phyloP scores from a whole-genome alignment of 2,797 vertebrate genomes.

The Ispidina lecontei region DNA sequence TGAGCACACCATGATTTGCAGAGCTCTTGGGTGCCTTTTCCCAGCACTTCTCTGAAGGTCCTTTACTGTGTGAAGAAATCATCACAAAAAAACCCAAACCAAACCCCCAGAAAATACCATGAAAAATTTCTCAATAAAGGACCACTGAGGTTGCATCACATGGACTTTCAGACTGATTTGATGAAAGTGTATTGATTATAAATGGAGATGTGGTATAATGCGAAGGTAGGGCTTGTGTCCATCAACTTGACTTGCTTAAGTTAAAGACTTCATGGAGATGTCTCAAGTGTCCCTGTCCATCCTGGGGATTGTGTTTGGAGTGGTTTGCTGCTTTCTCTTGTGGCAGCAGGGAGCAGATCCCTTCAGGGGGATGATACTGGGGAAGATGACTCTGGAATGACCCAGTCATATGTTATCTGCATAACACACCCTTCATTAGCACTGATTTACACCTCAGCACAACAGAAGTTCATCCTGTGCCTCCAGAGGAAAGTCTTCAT shows the following conservation, averaged over 20 bases:
- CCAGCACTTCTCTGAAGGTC: slow-evolving; percentile 3
- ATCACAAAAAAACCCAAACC: neutral
- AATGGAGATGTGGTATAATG: neutral
- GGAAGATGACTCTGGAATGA: neutral
- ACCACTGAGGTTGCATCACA: rapidly evolving
- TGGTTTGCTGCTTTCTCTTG: neutral
- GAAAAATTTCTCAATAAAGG: slow-evolving; percentile 2
- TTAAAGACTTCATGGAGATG: neutral
- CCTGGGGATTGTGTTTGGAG: neutral
- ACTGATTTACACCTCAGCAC: neutral
- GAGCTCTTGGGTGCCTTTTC: neutral
- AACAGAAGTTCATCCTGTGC: rapidly evolving
- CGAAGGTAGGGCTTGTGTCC: neutral
- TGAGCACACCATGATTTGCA: neutral
- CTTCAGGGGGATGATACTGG: rapidly evolving
- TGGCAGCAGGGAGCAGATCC: neutral
- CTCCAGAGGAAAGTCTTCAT: neutral
- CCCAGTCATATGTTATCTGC: neutral
- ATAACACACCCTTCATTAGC: neutral
- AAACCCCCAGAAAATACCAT: neutral
- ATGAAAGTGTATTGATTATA: neutral
- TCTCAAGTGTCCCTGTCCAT: neutral
- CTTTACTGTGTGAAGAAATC: neutral
- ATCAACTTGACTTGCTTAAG: neutral
- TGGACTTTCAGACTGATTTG: neutral